Base-by-base conservation (phyloP, 1,140 invertebrate species). In the Vanessa atalanta region DNA sequence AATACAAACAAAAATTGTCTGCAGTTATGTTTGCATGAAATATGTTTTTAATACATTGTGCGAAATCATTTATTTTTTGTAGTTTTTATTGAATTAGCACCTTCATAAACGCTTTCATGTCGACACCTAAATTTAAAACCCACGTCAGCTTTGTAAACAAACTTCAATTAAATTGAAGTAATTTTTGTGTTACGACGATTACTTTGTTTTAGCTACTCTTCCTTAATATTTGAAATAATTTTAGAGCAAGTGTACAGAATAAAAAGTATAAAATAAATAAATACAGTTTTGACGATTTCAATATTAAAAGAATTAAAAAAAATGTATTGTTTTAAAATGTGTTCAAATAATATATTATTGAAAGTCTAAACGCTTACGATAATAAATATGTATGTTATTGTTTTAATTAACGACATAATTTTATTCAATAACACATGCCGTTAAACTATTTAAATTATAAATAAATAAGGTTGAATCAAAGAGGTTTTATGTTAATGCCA, bases 61-160 rank as follows among this genome's bases (percentile, higher is more conserved):
- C 20, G 53, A 12, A 57, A 57, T 26, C 7, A 43, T 43, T 43
- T 43, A 31, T 2, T 57, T 57, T 57, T 23, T 26, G 16, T 26
- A 9, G 16, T 57, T 57, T 23, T 11, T 16, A 43, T 53, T 55
- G 37, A 43, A 67, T 55, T 47, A 48, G 50, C n/a, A 53, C 65
- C 26, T 55, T n/a, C 48, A 53, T 67, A 67, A 67, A 67, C 50
- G 26, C n/a, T 55, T 67, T 67, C 51, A 67, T 67, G 50, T 53
- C 50, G 65, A 67, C 50, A 55, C 50, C 26, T 57, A 57, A 23
- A 23, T 23, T 57, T 57, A 57, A 57, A 57, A 57, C 23, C 23
- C 20, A 57, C 4, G 20, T 57, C 23, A 2, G 16, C 8, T 57
- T 57, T 57, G 23, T 57, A 57, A 57, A 57, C 53, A 57, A n/a